phyloP scores from a whole-genome alignment of 1,140 invertebrate genomes.

The Xylocopa sonorina region DNA sequence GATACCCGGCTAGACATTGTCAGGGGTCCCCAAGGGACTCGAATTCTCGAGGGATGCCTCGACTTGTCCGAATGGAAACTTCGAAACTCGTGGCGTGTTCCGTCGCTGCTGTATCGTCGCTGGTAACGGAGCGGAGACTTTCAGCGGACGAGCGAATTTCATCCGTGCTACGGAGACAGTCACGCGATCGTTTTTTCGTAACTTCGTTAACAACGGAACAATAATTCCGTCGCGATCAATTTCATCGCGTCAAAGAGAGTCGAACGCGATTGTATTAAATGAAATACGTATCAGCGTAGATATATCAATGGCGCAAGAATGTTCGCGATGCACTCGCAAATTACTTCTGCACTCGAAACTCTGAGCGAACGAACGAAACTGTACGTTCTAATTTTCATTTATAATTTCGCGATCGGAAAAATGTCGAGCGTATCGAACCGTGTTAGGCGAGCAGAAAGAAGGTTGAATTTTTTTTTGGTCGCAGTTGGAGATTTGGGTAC shows the following conservation, averaged over 20 bases:
- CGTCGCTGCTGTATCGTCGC: not conserved
- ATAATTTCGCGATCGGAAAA: no score
- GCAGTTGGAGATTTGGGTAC: no score
- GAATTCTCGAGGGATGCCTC: conserved; percentile 22
- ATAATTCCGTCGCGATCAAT: not conserved
- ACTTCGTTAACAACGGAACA: not conserved
- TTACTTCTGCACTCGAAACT: no score
- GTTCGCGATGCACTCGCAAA: no score
- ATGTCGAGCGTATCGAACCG: no score
- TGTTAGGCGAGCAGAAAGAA: no score
- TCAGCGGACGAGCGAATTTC: not conserved
- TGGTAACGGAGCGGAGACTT: conserved; percentile 18
- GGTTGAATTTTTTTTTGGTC: no score
- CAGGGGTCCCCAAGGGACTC: not conserved
- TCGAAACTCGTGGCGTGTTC: conserved; percentile 12
- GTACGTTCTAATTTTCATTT: no score
- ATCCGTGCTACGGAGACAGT: not conserved
- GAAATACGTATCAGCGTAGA: no score
- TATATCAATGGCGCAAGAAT: no score
- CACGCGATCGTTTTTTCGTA: not conserved
- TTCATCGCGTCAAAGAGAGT: not conserved
- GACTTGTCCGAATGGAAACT: conserved; percentile 42
- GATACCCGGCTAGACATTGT: conserved; percentile 33
- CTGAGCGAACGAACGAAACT: no score
- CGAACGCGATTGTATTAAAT: not conserved